phyloP scores from a whole-genome alignment of 2,113 vertebrate species.

The Callospermophilus lateralis region DNA sequence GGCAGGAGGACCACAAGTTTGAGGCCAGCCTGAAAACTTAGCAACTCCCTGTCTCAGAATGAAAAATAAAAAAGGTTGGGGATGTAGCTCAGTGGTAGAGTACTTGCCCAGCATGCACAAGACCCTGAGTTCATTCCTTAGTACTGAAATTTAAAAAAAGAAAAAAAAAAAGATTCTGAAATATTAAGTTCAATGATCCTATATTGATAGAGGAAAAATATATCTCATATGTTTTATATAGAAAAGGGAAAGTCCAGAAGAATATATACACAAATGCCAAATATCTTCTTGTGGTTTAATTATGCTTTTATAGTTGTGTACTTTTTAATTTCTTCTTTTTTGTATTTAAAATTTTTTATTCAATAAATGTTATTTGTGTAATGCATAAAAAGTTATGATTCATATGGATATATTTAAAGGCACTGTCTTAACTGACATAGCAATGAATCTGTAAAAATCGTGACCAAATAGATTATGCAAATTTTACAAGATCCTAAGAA shows the following conservation, averaged over 20 bases:
- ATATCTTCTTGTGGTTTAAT: background rate
- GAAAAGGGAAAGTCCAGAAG: background rate
- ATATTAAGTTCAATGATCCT: background rate
- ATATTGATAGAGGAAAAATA: conserved; percentile 10
- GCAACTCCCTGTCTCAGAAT: too few species aligned
- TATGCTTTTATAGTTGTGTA: background rate
- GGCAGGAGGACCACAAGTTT: too few species aligned
- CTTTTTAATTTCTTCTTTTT: conserved; percentile 14
- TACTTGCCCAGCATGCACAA: background rate
- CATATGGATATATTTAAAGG: background rate
- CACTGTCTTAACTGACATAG: background rate
- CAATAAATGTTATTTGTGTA: background rate
- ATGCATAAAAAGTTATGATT: background rate
- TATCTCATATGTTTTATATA: background rate
- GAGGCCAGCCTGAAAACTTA: too few species aligned
- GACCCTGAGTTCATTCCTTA: background rate
- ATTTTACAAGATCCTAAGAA: background rate
- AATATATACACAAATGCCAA: background rate
- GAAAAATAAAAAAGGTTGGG: background rate
- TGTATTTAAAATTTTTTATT: background rate
- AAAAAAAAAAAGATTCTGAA: background rate
- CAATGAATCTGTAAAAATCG: background rate
- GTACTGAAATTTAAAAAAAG: background rate
- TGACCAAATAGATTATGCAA: background rate
- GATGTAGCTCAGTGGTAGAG: background rate